Conservation (phyloP, 1,140 invertebrate genomes). For the Camponotus pennsylvanicus region DNA sequence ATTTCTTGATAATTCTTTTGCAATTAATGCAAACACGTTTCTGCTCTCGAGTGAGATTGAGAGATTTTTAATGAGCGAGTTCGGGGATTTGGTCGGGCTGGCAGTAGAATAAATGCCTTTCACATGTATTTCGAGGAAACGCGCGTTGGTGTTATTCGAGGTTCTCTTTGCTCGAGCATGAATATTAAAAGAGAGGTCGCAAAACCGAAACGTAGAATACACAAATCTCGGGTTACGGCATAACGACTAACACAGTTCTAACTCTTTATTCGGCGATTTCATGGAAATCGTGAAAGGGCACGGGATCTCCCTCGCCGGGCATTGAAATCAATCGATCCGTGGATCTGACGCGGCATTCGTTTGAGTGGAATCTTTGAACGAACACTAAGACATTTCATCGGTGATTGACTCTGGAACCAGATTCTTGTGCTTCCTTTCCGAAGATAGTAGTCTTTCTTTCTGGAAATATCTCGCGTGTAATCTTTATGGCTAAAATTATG, state of each 20-base stretch:
- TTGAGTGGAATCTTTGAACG: not conserved
- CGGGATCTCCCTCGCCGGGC: constrained; percentile 1
- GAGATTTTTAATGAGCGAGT: constrained; percentile 30
- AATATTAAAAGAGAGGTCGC: constrained; percentile 62
- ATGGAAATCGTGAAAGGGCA: constrained; percentile 64
- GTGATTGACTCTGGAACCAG: not conserved
- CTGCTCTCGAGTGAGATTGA: constrained; percentile 17
- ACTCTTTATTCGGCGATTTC: constrained; percentile 67
- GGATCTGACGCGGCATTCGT: constrained; percentile 5
- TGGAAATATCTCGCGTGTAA: not conserved
- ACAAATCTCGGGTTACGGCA: constrained; percentile 57
- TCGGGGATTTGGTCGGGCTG: not conserved
- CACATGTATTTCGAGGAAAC: constrained; percentile 70
- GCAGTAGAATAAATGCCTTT: constrained; percentile 63
- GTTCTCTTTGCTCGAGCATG: constrained; percentile 26
- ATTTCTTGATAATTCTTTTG: not conserved
- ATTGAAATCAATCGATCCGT: constrained; percentile 13
- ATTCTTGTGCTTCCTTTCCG: not conserved
- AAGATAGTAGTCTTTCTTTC: not conserved
- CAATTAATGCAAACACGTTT: constrained; percentile 20
- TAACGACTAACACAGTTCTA: constrained; percentile 39
- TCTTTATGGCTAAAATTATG: not conserved
- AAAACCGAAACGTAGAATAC: constrained; percentile 34
- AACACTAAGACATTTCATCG: not conserved
- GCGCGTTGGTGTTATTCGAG: constrained; percentile 19